phyloP scores from a whole-genome alignment of 2,113 vertebrate genomes.

The Leptobrachium leishanense region DNA sequence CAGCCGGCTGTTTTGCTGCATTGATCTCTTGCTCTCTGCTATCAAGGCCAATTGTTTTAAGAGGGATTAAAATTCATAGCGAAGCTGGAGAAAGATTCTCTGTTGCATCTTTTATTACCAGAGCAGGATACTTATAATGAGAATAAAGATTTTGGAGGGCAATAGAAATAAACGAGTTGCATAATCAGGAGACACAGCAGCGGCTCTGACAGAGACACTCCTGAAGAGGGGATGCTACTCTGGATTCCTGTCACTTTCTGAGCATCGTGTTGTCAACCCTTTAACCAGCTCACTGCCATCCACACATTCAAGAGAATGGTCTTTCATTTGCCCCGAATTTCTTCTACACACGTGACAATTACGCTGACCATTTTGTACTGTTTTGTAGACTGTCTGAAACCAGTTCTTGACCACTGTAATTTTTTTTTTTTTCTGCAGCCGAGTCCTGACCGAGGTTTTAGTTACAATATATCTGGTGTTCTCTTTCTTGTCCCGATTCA shows the following conservation, averaged over 20 bases:
- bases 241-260: background rate
- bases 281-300: background rate
- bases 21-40: slow-evolving; percentile 46
- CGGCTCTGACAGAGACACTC: background rate
- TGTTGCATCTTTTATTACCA: slow-evolving; percentile 44
- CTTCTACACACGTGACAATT: too few species aligned
- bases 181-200: slow-evolving; percentile 30
- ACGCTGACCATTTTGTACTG: too few species aligned
- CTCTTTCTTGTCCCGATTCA: too few species aligned
- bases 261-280: background rate
- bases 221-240: background rate
- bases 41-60: slow-evolving; percentile 50
- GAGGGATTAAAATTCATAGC: slow-evolving; percentile 50
- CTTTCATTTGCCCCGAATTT: too few species aligned
- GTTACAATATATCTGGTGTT: too few species aligned
- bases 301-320: too few species aligned
- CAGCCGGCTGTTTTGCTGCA: slow-evolving; percentile 41
- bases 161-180: slow-evolving; percentile 47
- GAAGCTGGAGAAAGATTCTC: slow-evolving; percentile 42
- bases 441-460: too few species aligned
- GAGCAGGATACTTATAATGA: slow-evolving; percentile 45
- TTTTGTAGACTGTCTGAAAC: too few species aligned
- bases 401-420: too few species aligned
- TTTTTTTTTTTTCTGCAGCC: too few species aligned
- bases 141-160: slow-evolving; percentile 41